Conservation (phyloP, 2,888 invertebrate species). For the Acrobasis suavella region DNA sequence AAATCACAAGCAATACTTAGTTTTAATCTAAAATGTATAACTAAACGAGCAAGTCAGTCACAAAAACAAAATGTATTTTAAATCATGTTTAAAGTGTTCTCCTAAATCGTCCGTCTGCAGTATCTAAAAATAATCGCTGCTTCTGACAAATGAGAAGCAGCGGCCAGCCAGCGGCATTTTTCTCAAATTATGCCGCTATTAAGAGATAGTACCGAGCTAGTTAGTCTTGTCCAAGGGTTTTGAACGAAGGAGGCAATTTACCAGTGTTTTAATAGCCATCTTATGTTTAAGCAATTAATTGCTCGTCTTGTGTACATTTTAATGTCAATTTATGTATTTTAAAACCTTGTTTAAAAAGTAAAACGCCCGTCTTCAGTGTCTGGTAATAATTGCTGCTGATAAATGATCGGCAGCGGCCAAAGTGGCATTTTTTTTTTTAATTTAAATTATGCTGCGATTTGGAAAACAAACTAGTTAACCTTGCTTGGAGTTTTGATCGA, state of each 20-base stretch:
- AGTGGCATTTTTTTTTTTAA: not conserved
- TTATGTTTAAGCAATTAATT: no score
- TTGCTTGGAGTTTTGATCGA: not conserved
- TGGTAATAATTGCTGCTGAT: conserved; percentile 1
- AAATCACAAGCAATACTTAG: not conserved
- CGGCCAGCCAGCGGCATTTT: no score
- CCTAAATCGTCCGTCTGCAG: not conserved
- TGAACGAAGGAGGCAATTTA: no score
- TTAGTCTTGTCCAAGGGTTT: no score
- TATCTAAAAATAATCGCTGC: not conserved
- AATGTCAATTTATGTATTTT: no score
- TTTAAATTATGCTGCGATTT: no score
- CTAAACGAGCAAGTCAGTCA: conserved; percentile 2
- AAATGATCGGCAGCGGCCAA: not conserved
- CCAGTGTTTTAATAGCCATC: no score
- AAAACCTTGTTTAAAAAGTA: no score
- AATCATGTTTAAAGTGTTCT: not conserved
- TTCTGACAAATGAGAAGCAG: conserved; percentile 3
- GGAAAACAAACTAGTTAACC: conserved; percentile 4
- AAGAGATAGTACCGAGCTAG: no score
- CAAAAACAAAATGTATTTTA: conserved; percentile 1
- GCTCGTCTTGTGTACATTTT: no score
- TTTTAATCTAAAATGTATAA: not conserved
- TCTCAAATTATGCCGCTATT: no score
- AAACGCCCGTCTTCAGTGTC: not conserved